Base-by-base conservation (phyloP, 2,797 vertebrate genomes). In the Hippopotamyrus pictus region DNA sequence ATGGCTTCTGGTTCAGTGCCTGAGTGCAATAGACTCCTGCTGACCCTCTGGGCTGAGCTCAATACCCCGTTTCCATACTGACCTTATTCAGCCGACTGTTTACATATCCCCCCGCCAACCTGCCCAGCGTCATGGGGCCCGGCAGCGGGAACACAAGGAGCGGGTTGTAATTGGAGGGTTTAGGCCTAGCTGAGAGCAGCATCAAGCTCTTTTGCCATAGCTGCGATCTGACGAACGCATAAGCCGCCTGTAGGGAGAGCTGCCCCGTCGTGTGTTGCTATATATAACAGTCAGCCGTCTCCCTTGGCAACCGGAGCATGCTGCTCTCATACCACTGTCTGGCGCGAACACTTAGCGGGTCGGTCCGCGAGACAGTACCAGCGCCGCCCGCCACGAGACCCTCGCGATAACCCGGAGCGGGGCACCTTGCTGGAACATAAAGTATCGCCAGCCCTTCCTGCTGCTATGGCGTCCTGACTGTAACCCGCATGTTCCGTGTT, bases 201-300 rank as follows among this genome's bases (percentile, higher is more conserved):
- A 37, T 73, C 86, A 88, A 86, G 86, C 89, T 89, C 90, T 88
- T 79, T 37, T 69, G 9, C 90, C 91, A 88, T 90, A 92, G 79
- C 92, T 57, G 89, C 90, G 92, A 86, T 92, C 91, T 92, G 90
- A 90, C 90, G 93, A 91, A 91, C 90, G 91, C 91, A 93, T 90
- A 91, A 93, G 92, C 90, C 88, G 69, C 89, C 88, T 85, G 88
- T 91, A 93, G 93, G 91, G 92, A 93, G 91, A 94, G 82, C 37
- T 91, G 91, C 93, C 91, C 92, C 93, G 92, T 93, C 91, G 90
- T 92, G 92, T 93, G 91, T 92, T 91, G 44, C 90, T 94, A 93
- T 95, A 95, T 95, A 95, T 96, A 87, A 51, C 50, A 91, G 88
- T 89, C 92, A 91, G 91, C 93, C 93, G 92, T 95, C 93, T 95